Conservation (phyloP, 2,797 vertebrate genomes). For the Acropternis orthonyx region DNA sequence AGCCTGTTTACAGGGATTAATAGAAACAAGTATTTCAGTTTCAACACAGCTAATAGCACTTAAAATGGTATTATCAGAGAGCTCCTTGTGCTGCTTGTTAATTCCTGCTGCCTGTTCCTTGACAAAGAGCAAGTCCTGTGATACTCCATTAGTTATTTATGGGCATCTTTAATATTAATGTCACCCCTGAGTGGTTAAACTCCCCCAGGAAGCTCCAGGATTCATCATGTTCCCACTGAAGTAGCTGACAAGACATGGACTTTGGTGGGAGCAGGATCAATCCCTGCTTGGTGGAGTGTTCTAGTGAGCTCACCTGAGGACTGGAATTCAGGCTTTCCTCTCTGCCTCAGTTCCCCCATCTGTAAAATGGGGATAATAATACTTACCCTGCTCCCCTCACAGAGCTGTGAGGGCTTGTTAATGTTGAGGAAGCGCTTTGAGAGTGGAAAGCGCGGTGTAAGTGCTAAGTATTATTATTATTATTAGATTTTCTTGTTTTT, state of each 20-base stretch:
- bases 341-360: slow-evolving; percentile 58
- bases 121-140: neutral
- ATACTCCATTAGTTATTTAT: neutral
- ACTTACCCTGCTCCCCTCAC: slow-evolving; percentile 40
- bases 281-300: neutral
- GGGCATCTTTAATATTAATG: neutral
- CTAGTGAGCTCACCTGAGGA: neutral
- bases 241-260: neutral
- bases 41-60: neutral
- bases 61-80: neutral
- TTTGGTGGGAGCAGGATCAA: neutral
- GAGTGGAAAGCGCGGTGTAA: slow-evolving; percentile 30
- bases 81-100: neutral
- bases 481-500: slow-evolving; percentile 76
- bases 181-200: slow-evolving; percentile 3
- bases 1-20: neutral
- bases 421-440: slow-evolving; percentile 53
- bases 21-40: neutral
- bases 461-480: slow-evolving; percentile 73
- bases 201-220: slow-evolving; percentile 22
- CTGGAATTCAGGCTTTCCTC: neutral
- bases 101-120: neutral
- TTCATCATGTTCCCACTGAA: neutral
- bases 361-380: slow-evolving; percentile 65
- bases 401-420: slow-evolving; percentile 50